Percentiles rank a stretch among this genome's conserved stretches.
Conservation (phyloP, 2,797 vertebrate species). For the Pangasius larnaudii region DNA sequence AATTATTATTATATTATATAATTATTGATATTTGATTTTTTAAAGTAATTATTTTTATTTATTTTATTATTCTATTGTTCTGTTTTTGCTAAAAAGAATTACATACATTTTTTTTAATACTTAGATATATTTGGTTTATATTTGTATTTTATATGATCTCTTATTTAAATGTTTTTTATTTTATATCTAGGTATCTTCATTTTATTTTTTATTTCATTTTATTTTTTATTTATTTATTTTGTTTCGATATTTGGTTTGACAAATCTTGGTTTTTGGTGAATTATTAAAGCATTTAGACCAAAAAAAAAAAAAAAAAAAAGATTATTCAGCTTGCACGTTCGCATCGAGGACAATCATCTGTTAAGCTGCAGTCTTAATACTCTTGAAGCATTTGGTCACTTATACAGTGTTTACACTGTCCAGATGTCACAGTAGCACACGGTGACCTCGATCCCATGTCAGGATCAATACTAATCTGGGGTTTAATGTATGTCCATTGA, state of each 20-base stretch:
- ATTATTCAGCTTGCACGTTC: too few relatives aligned
- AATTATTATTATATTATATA: too few relatives aligned
- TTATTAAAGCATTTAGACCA: background rate
- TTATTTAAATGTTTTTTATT: background rate
- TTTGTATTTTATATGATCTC: background rate
- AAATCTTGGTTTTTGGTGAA: background rate
- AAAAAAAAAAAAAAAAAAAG: background rate
- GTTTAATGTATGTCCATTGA: constrained; percentile 78
- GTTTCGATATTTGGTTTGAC: background rate
- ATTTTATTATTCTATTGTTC: background rate
- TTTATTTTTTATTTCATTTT: background rate
- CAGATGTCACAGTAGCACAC: constrained; percentile 69
- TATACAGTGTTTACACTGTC: constrained; percentile 57
- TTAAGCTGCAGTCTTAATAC: background rate
- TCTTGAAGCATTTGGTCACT: constrained; percentile 60
- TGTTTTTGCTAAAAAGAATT: background rate
- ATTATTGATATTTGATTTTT: too few relatives aligned
- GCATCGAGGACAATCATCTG: too few relatives aligned
- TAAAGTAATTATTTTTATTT: background rate
- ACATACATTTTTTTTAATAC: background rate
- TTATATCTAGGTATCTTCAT: background rate
- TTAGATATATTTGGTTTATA: background rate
- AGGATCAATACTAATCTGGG: constrained; percentile 78
- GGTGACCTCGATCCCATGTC: background rate
- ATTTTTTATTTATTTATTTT: background rate